Evolutionary conservation across 2,797 vertebrate genomes (phyloP).

Genomic region (Trachops cirrhosus): DNA sequence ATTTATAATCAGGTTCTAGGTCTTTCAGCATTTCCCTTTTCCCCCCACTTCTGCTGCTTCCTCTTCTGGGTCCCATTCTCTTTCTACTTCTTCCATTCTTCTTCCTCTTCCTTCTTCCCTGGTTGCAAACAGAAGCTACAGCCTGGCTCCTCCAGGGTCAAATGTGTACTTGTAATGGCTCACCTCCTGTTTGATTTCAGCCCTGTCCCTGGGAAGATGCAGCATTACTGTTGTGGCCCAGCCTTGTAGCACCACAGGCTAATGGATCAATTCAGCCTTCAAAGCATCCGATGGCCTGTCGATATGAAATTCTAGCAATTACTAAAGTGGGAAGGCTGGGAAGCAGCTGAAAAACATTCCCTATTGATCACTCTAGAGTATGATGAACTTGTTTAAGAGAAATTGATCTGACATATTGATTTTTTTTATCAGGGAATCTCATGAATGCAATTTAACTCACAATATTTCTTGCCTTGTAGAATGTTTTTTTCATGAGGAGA

Average conservation of each 20-base stretch:
- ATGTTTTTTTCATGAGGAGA: not conserved
- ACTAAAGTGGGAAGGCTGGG: conserved; percentile 78
- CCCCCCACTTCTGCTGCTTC: not conserved
- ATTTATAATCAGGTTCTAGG: conserved; percentile 22
- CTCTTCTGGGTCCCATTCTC: not conserved
- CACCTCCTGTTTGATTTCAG: conserved; percentile 83
- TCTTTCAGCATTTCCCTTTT: not conserved
- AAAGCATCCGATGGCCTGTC: conserved; percentile 82
- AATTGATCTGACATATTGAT: conserved; percentile 83
- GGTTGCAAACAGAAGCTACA: conserved; percentile 59
- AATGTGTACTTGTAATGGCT: conserved; percentile 80
- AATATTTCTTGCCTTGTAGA: conserved; percentile 67
- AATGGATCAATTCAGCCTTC: conserved; percentile 86
- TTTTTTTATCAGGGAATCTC: conserved; percentile 79
- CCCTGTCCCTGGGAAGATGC: conserved; percentile 67
- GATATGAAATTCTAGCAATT: conserved; percentile 84
- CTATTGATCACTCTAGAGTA: conserved; percentile 83
- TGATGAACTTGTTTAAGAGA: conserved; percentile 87
- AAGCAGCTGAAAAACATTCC: conserved; percentile 82
- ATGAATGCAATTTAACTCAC: conserved; percentile 80
- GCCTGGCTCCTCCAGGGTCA: conserved; percentile 74
- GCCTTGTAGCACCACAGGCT: conserved; percentile 82
- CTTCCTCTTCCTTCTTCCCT: conserved; percentile 30
- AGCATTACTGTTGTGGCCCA: conserved; percentile 82
- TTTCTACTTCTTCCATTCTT: not conserved